Evolutionary conservation across 2,888 invertebrate genomes (phyloP), one percentile per base, ranked within the genome.

Genomic region (Ypsolopha sequella): DNA sequence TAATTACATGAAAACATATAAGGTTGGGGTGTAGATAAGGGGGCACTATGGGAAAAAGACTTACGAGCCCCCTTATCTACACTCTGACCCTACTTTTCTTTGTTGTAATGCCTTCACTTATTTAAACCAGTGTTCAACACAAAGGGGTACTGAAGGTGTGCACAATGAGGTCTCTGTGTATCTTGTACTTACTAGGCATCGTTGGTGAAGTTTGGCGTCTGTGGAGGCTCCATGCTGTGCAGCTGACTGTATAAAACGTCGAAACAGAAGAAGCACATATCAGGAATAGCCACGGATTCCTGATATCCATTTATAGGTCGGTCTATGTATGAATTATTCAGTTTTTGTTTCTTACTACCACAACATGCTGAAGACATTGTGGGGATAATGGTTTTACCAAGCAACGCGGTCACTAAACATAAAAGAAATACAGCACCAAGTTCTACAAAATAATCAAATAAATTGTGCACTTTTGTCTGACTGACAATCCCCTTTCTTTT

Each of bases 251-350:
- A 95, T 61, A 99, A 92, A 65, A 98, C 97, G 88, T 99, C 99
- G 89, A 99, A 99, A 91, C 99, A 99, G 89, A 95, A 99, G 89
- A 95, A 96, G 78, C 97, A 97, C 99, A 99, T 99, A 80, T 98
- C 98, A 58, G 94, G 93, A 77, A 93, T 91, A 63, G 95, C 96
- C 62, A 97, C 93, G 63, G 80, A 71, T 60, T 86, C 87, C 65
- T 81, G 76, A 70, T 81, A 80, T 67, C 86, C 87, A 70, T 88
- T 85, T 64, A 84, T 68, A 65, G 87, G 85, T 76, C 90, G 89
- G 63, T 90, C 90, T 69, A 89, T 88, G 65, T 73, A 82, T 1
- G 79, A 77, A 65, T 92, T 93, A 84, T 93, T 95, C 60, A 96
- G 88, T 88, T 96, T 96, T 81, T 95, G 95, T 87, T 96, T 96